phyloP scores from a whole-genome alignment of 2,888 invertebrate species.

The Platycnemis pennipes region DNA sequence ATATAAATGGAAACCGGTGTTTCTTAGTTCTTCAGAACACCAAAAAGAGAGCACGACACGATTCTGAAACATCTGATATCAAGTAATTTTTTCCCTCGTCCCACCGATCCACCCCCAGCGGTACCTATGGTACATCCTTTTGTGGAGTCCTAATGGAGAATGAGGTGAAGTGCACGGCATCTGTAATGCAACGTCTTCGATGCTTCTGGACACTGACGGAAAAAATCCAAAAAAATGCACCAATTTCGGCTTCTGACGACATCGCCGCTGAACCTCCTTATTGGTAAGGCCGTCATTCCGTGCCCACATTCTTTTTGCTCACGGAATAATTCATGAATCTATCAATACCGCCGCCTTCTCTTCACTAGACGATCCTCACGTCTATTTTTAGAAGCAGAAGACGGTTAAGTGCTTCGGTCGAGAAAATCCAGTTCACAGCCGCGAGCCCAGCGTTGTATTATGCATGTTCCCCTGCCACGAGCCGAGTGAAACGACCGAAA shows the following conservation, averaged over 20 bases:
- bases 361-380: background rate
- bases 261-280: background rate
- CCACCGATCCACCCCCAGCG: background rate
- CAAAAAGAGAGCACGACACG: background rate
- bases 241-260: background rate
- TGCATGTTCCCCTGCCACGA: constrained; percentile 13
- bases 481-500: constrained; percentile 2
- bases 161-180: background rate
- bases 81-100: background rate
- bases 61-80: background rate
- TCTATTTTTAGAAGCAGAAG: background rate
- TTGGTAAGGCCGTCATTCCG: background rate
- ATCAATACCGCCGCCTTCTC: background rate
- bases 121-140: background rate
- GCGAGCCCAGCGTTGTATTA: background rate
- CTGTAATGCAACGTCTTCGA: background rate
- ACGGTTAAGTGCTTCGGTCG: background rate
- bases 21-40: background rate
- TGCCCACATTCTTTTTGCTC: background rate
- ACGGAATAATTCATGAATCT: constrained; percentile 18
- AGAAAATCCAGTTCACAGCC: constrained; percentile 32
- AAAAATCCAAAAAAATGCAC: background rate
- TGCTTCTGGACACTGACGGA: background rate
- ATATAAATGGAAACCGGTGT: background rate
- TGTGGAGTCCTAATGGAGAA: background rate